Percentiles rank a stretch among this genome's conserved stretches.
These are phyloP conservation scores for Myotis pilosus DNA, from an alignment of 2,797 vertebrate species.

Conservation along the genomic window DNA sequence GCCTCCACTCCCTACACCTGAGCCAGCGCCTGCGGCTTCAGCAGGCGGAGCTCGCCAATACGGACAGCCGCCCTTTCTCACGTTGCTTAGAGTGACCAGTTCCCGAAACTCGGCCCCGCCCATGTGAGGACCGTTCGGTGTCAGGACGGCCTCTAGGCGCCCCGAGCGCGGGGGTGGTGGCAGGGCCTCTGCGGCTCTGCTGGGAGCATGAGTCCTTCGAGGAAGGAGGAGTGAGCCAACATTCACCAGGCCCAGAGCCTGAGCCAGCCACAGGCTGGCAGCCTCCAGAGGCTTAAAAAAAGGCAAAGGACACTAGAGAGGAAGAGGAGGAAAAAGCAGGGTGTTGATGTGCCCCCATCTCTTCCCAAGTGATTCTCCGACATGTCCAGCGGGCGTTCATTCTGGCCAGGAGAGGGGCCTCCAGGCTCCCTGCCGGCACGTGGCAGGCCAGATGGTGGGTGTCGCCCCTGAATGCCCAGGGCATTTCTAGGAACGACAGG, in stretches of 20 bases:
- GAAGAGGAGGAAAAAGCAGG: conserved; percentile 54
- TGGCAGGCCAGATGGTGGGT: conserved; percentile 8
- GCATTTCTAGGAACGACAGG: conserved; percentile 36
- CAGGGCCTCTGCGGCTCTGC: conserved; percentile 68
- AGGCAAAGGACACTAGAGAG: conserved; percentile 66
- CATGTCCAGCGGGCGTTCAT: conserved; percentile 48
- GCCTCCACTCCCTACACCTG: conserved; percentile 85
- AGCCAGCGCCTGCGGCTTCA: conserved; percentile 92
- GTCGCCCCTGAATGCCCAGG: conserved; percentile 34
- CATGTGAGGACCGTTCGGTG: conserved; percentile 89
- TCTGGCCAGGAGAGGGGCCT: conserved; percentile 3
- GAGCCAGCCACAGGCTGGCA: conserved; percentile 73
- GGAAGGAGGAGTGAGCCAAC: conserved; percentile 71
- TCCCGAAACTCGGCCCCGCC: conserved; percentile 89
- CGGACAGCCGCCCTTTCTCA: conserved; percentile 89
- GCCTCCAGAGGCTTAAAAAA: conserved; percentile 76
- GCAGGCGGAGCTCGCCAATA: conserved; percentile 94
- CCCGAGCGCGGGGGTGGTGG: conserved; percentile 78
- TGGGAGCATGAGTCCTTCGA: conserved; percentile 72
- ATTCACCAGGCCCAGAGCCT: conserved; percentile 73
- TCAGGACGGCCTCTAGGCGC: conserved; percentile 86
- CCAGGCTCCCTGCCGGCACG: neutral
- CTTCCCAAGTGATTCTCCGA: conserved; percentile 52
- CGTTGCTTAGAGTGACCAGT: conserved; percentile 95
- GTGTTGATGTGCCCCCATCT: neutral